A percentile compares a stretch with the other conserved stretches of the same genome.
Conservation (phyloP, 2,888 invertebrate genomes). For the Himalopsyche japonica region DNA sequence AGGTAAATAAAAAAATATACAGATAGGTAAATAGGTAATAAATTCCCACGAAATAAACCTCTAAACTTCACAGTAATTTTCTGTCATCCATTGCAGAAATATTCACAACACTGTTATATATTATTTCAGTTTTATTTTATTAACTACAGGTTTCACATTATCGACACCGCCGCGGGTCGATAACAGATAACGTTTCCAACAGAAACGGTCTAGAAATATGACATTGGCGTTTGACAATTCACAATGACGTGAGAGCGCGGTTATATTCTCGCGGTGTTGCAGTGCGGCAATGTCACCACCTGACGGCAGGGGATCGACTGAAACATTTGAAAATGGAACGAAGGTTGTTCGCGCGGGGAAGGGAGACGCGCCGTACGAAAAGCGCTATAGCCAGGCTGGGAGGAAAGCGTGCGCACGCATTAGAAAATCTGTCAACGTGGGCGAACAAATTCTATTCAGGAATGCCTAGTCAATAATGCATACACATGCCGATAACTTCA, state of each 20-base stretch:
- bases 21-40: not conserved
- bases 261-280: not conserved
- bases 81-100: not conserved
- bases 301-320: not conserved
- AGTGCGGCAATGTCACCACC: not conserved
- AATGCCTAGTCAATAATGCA: no score
- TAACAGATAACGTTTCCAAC: not conserved
- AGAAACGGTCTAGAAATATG: not conserved
- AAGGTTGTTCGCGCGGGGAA: not conserved
- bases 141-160: not conserved
- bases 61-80: not conserved
- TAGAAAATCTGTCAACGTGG: not conserved
- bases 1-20: not conserved
- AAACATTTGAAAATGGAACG: not conserved
- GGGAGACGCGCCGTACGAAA: not conserved
- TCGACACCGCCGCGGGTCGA: not conserved
- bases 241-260: not conserved
- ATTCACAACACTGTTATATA: not conserved
- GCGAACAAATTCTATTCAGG: not conserved
- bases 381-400: not conserved
- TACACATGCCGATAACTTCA: no score
- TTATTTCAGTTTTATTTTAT: not conserved
- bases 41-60: not conserved
- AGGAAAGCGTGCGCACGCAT: not conserved
- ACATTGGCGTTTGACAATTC: not conserved